Conservation (phyloP, 1,140 invertebrate species). For the Ylistrum balloti region DNA sequence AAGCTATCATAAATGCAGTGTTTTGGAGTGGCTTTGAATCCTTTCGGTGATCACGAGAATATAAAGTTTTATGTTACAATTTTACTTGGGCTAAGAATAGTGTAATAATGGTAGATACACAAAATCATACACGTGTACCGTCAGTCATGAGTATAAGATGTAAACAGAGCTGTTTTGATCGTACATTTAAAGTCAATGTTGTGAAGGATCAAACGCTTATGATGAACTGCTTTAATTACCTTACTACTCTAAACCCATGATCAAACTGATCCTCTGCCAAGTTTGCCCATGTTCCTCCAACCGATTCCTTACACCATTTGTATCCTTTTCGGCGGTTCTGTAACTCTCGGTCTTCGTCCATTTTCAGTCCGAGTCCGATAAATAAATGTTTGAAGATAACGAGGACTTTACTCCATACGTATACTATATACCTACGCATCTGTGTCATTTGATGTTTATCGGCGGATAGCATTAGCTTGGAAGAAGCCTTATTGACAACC, state of each 20-base stretch:
- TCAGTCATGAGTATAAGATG: too few relatives aligned
- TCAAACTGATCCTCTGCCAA: background rate
- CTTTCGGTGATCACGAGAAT: too few relatives aligned
- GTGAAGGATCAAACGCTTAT: too few relatives aligned
- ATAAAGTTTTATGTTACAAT: too few relatives aligned
- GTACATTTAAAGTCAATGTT: too few relatives aligned
- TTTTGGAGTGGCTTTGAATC: too few relatives aligned
- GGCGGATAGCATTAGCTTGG: background rate
- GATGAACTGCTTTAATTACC: background rate
- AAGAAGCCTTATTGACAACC: background rate
- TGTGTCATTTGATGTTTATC: conserved; percentile 33
- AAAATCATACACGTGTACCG: too few relatives aligned
- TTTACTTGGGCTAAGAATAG: too few relatives aligned
- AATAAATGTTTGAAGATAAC: conserved; percentile 21
- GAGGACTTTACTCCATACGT: conserved; percentile 26
- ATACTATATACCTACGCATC: conserved; percentile 34
- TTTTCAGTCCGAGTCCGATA: background rate
- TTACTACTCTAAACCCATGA: background rate
- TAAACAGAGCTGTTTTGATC: too few relatives aligned
- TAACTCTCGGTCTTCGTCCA: conserved; percentile 21
- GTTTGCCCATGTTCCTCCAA: background rate
- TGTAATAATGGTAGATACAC: too few relatives aligned
- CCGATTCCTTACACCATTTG: background rate
- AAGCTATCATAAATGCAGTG: too few relatives aligned
- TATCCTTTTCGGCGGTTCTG: background rate